Base-by-base conservation (phyloP, 2,888 invertebrate species). In the Habroteleia sp. region DNA sequence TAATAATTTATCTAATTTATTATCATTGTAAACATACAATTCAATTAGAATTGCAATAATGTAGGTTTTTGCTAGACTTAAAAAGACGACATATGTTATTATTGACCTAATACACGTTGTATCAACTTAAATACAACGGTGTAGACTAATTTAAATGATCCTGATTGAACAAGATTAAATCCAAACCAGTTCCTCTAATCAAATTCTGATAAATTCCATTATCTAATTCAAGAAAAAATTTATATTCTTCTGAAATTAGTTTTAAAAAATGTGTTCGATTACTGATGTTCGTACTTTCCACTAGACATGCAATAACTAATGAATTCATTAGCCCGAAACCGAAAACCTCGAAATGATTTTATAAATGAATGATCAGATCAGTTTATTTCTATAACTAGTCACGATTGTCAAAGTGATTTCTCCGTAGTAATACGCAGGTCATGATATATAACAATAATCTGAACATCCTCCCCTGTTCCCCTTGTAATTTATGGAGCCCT, bases 401-500 rank as follows among this genome's bases (percentile, higher is more conserved):
- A 20, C 20, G 20, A 20, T 35, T 48, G 62, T 56, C 72, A 58
- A 42, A 29, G 16, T 8, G 25, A 8, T 29, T 54, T 33, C 10
- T 27, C 4, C 11, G 3, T 8, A 6, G 33, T 25, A 8, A 41
- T 33, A 6, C 25, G 8, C 35, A 48, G 58, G 39, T 75, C 62
- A 56, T 56, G 68, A 62, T 65, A 54, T 60, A 74, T 48, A 62
- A 44, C 54, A 75, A 54, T 72, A 66, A 71, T 58, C 52, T 56
- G 75, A 74, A 77, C 73, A 76, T 68, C 66, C 56, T 68, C 68
- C 66, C 56, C 62, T 44, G 20, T 75, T 72, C 68, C 74, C 76
- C 79, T 79, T 81, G 78, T 83, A 82, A 84, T 84, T 85, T 84
- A 83, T 83, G 77, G 82, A 82, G 76, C 82, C 82, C 80, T 79